Percentiles rank a stretch among this genome's conserved stretches.
phyloP scores from a whole-genome alignment of 2,797 vertebrate species.

The Bradypodion ventrale region DNA sequence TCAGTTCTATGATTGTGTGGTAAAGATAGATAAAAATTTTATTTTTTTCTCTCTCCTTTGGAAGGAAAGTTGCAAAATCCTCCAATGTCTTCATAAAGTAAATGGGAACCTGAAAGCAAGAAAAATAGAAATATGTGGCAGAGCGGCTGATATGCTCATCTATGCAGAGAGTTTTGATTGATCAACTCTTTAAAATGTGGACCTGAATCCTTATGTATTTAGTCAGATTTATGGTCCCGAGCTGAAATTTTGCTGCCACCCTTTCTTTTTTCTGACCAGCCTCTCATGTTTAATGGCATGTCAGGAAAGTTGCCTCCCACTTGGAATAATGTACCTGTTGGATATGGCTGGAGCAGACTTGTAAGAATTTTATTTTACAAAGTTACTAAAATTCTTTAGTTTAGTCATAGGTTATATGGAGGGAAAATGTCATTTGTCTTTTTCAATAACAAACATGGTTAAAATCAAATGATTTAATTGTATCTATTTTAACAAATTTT shows the following conservation, averaged over 20 bases:
- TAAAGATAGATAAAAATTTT: too few relatives aligned
- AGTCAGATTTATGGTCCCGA: not conserved
- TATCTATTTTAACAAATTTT: too few relatives aligned
- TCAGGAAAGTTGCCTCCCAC: not conserved
- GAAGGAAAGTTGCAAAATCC: not conserved
- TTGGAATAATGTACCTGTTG: not conserved
- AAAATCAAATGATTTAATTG: too few relatives aligned
- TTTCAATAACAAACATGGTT: too few relatives aligned
- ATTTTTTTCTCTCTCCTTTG: too few relatives aligned
- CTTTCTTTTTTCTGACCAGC: not conserved
- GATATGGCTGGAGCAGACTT: not conserved
- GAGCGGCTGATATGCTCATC: too few relatives aligned
- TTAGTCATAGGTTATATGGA: too few relatives aligned
- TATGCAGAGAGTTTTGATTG: not conserved
- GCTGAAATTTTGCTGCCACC: not conserved
- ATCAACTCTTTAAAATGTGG: not conserved
- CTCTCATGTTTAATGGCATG: not conserved
- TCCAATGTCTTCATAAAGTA: not conserved
- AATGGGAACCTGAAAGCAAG: not conserved
- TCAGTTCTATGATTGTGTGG: not conserved
- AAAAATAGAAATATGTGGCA: not conserved
- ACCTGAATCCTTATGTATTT: not conserved
- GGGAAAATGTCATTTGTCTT: too few relatives aligned
- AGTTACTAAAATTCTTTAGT: too few relatives aligned
- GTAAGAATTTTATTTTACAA: not conserved